Conservation (phyloP, 2,113 vertebrate species). For the Muntiacus muntjak region DNA sequence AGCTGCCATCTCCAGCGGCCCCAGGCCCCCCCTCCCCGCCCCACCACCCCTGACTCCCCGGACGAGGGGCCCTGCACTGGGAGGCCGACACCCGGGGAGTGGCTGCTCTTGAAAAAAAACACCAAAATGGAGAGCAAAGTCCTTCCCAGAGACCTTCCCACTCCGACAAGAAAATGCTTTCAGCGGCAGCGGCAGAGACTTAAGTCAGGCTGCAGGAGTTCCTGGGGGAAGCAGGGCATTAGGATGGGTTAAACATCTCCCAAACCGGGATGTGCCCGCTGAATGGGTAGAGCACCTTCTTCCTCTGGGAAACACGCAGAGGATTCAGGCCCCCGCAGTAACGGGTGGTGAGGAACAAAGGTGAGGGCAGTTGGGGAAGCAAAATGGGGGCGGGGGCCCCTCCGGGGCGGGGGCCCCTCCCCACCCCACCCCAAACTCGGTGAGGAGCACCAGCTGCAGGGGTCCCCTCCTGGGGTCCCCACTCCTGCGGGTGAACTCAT, state of each 20-base stretch:
- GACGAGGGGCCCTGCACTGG: neutral
- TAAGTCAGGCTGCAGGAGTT: neutral
- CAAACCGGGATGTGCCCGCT: neutral
- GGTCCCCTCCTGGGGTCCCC: neutral
- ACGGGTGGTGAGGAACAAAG: neutral
- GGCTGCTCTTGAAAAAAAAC: neutral
- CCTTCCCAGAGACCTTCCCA: neutral
- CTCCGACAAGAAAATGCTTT: neutral
- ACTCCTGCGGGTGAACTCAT: neutral
- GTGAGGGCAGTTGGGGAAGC: neutral
- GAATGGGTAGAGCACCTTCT: neutral
- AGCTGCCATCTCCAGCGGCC: neutral
- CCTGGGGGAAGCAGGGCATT: neutral
- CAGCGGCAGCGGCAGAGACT: neutral
- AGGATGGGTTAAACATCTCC: neutral
- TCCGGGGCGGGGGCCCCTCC: neutral
- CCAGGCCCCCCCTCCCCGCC: neutral
- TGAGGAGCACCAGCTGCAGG: neutral
- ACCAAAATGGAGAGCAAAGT: neutral
- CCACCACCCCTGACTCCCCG: neutral
- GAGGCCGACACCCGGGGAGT: neutral
- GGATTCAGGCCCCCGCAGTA: neutral
- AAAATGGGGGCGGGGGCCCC: neutral
- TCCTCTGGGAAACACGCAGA: neutral
- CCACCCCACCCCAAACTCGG: neutral